Base-by-base conservation (phyloP, 2,797 vertebrate genomes). In the Brachymystax lenok region DNA sequence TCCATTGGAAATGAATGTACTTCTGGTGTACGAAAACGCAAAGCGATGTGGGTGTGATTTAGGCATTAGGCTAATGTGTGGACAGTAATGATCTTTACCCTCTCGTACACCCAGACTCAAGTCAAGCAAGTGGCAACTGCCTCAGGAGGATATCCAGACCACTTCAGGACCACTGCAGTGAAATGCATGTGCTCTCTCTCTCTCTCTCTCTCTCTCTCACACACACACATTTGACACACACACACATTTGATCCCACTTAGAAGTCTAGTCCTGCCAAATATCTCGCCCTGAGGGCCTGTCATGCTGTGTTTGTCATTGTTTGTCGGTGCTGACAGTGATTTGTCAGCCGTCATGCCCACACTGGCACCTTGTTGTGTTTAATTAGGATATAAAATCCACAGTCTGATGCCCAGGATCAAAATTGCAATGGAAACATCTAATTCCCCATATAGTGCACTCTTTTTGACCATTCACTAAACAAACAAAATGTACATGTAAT, bases 381-480 rank as follows among this genome's bases (percentile, higher is more conserved):
- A 46, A 82, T 85, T 83, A 75, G 8, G 80, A 87, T 83, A 66
- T 87, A 91, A 91, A 90, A 91, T 85, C 86, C 86, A 79, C 8
- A 54, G 78, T 86, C 76, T 75, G 79, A 84, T 85, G 83, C 84
- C 77, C 66, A 68, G 66, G 14, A 17, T 33, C 21, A 17, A 33
- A 68, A 30, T 30, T 12, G 13, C 16, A 68, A 3, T 63, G 59
- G 7, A 63, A 24, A 24, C 21, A 0, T 63, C n/a, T 27, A 24
- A 21, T 21, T n/a, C n/a, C 56, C 56, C n/a, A 61, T n/a, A 61
- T 56, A 56, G 52, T 56, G 52, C 52, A 5, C 52, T 19, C n/a
- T 56, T 19, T 56, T 56, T 56, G 17, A n/a, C 16, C 17, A 56
- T 19, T 17, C 56, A 21, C 56, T 59, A 59, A 59, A 19, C 19